Evolutionary conservation across 2,113 vertebrate genomes (phyloP).

Genomic region (Bujurquina vittata): DNA sequence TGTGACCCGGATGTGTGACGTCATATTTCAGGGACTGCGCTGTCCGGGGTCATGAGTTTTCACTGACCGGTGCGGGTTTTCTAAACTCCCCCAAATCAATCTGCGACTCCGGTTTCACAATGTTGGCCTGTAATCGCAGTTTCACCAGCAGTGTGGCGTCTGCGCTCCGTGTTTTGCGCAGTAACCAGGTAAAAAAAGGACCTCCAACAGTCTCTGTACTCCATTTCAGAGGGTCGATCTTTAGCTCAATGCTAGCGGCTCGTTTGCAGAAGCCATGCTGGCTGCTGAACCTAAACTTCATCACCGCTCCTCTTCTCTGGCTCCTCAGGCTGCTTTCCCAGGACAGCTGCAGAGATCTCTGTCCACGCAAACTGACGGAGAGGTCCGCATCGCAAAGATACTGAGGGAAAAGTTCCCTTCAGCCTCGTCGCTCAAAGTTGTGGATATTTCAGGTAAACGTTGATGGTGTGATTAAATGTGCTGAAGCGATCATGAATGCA

Average conservation of each 20-base stretch:
- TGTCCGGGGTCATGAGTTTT: constrained; percentile 42
- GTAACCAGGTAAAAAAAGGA: constrained; percentile 45
- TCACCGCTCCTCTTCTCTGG: not conserved
- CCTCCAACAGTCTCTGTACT: not conserved
- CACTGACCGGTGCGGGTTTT: not conserved
- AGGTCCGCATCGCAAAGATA: constrained; percentile 79
- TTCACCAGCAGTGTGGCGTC: constrained; percentile 27
- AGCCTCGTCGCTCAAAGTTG: constrained; percentile 86
- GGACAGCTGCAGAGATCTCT: constrained; percentile 65
- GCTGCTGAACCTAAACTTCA: not conserved
- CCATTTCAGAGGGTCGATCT: not conserved
- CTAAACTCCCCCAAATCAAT: not conserved
- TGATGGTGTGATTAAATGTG: not conserved
- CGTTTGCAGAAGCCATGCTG: not conserved
- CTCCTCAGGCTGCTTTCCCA: constrained; percentile 38
- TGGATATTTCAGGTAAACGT: constrained; percentile 90
- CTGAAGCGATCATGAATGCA: not conserved
- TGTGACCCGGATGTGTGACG: constrained; percentile 59
- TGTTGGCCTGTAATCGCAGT: constrained; percentile 42
- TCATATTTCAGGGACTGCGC: constrained; percentile 53
- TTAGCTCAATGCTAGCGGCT: not conserved
- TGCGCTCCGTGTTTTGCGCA: constrained; percentile 50
- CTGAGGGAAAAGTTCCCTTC: constrained; percentile 88
- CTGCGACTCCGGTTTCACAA: not conserved
- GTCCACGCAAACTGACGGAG: constrained; percentile 83